A percentile compares a stretch with the other conserved stretches of the same genome.
Conservation (phyloP, 1,140 invertebrate genomes). For the Leptinotarsa undecemlineata region DNA sequence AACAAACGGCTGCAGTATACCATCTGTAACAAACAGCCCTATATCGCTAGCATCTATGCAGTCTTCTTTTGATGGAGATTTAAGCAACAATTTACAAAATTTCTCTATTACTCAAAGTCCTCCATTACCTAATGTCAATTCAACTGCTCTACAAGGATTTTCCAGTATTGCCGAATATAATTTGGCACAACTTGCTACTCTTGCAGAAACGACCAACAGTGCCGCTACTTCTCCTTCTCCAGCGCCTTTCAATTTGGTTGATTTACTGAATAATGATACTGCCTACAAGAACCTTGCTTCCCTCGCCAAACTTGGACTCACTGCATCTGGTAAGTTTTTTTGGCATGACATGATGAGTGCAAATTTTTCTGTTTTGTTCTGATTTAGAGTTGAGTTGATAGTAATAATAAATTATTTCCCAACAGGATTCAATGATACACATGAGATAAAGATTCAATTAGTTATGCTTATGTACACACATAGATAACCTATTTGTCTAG, state of each 20-base stretch:
- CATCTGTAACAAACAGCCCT: slow-evolving; percentile 65
- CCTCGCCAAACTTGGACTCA: slow-evolving; percentile 77
- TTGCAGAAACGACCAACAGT: slow-evolving; percentile 69
- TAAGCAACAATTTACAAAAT: slow-evolving; percentile 51
- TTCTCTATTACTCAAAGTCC: slow-evolving; percentile 59
- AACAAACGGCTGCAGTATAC: slow-evolving; percentile 57
- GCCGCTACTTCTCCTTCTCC: slow-evolving; percentile 70
- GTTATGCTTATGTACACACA: no score
- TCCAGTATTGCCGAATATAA: slow-evolving; percentile 83
- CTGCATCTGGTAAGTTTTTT: slow-evolving; percentile 43
- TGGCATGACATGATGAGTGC: no score
- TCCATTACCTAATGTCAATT: slow-evolving; percentile 55
- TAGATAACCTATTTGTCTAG: no score
- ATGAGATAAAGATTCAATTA: no score
- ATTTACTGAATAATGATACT: slow-evolving; percentile 77
- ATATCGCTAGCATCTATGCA: slow-evolving; percentile 72
- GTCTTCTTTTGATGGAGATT: slow-evolving; percentile 75
- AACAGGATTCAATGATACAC: no score
- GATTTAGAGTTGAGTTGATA: no score
- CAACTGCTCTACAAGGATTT: slow-evolving; percentile 58
- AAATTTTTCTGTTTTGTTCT: no score
- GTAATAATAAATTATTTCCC: no score
- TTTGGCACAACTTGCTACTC: slow-evolving; percentile 76
- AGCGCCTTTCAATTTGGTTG: slow-evolving; percentile 68
- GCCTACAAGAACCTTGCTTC: slow-evolving; percentile 86